phyloP scores from a whole-genome alignment of 2,888 invertebrate genomes.

The Drosophila algonquin region DNA sequence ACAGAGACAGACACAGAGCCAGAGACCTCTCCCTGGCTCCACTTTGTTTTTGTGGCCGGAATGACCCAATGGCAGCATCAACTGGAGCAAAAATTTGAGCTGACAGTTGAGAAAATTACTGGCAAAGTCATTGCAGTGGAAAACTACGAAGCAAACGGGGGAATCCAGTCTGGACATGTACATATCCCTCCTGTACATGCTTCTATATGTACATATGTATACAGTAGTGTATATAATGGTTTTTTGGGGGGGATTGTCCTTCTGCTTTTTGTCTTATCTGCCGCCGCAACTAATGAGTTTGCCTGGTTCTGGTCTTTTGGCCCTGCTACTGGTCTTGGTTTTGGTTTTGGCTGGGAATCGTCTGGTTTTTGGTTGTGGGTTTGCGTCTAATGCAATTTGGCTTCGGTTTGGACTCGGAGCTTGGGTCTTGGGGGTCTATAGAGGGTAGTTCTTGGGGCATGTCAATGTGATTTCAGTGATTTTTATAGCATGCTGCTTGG shows the following conservation, averaged over 20 bases:
- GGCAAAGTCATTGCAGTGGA: conserved; percentile 76
- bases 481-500: conserved; percentile 48
- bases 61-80: conserved; percentile 75
- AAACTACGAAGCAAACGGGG: conserved; percentile 59
- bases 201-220: not conserved
- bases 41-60: conserved; percentile 46
- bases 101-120: conserved; percentile 78
- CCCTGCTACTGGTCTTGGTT: conserved; percentile 10
- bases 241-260: conserved; percentile 6
- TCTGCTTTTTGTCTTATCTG: conserved; percentile 63
- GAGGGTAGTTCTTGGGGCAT: conserved; percentile 39
- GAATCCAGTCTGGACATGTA: conserved; percentile 42
- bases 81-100: conserved; percentile 73
- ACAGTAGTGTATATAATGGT: conserved; percentile 8
- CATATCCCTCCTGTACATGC: conserved; percentile 5
- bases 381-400: conserved; percentile 31
- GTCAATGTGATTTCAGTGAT: conserved; percentile 77
- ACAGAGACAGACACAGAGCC: conserved; percentile 19
- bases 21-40: conserved; percentile 9
- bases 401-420: conserved; percentile 30
- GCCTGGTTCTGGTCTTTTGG: conserved; percentile 36
- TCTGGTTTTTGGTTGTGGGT: conserved; percentile 13
- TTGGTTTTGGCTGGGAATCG: conserved; percentile 39
- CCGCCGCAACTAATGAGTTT: conserved; percentile 71
- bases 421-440: not conserved